Base-by-base conservation (phyloP, 1,140 invertebrate genomes). In the Scaptodrosophila lebanonensis region DNA sequence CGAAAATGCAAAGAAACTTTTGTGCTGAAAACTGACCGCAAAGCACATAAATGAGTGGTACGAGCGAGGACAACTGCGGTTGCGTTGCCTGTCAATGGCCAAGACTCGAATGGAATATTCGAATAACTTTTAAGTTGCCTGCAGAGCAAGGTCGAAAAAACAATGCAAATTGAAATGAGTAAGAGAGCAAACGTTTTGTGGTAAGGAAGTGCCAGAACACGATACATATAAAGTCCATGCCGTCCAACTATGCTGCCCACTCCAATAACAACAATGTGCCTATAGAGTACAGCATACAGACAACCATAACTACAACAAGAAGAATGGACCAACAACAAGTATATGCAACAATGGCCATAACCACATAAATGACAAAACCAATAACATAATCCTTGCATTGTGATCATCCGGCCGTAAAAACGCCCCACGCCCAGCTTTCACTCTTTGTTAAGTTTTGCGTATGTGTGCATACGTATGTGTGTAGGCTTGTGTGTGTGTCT, bases 101-200 rank as follows among this genome's bases (percentile, higher is more conserved):
- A 58, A 45, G 27, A 64, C 47, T 40, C 32, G 48, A 45, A 60
- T 48, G 6, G 20, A 25, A 56, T 47, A n/a, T n/a, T n/a, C n/a
- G n/a, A n/a, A 12, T n/a, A 61, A 42, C 35, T 40, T 35, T 54
- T 54, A 6, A 45, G 51, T 35, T 29, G 7, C 1, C 5, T 44
- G 43, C 39, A 40, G 44, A 52, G 40, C 42, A 44, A 48, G 0
- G 29, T 38, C 8, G 53, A 53, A 66, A 65, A 58, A 58, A 57
- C 44, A 60, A 72, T 42, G 52, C 65, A 76, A 79, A 79, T 82
- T 83, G 75, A 79, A 66, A 79, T 75, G 76, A 83, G 83, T 75
- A 65, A 66, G 63, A 83, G 66, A 76, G 75, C 53, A 48, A 82
- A 79, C 83, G 59, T 82, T 77, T 75, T 79, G 53, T 32, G 67